Evolutionary conservation across 2,888 invertebrate genomes (phyloP).

Genomic region (Ariolimax columbianus): DNA sequence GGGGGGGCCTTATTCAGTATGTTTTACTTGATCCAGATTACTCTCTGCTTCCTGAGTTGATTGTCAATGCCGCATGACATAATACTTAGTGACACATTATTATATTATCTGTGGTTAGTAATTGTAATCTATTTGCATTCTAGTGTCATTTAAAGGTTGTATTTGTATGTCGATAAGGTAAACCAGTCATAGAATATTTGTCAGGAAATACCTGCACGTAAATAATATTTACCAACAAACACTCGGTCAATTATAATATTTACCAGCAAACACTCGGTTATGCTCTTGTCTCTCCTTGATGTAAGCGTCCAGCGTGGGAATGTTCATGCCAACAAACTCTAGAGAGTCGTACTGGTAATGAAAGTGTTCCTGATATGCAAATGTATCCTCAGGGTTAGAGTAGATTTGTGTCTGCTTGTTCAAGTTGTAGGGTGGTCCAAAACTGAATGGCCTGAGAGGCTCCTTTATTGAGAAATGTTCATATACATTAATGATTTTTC

Average conservation of each 20-base stretch:
- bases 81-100: too few species aligned
- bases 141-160: too few species aligned
- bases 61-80: too few species aligned
- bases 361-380: slow-evolving; percentile 56
- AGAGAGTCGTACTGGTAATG: slow-evolving; percentile 56
- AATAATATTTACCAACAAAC: too few species aligned
- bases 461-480: slow-evolving; percentile 24
- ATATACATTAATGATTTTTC: not conserved
- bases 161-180: too few species aligned
- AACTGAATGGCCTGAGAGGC: slow-evolving; percentile 58
- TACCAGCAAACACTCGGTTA: slow-evolving; percentile 55
- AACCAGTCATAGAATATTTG: too few species aligned
- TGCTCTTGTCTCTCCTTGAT: slow-evolving; percentile 52
- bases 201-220: too few species aligned
- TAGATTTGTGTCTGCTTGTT: slow-evolving; percentile 54
- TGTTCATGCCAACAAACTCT: slow-evolving; percentile 58
- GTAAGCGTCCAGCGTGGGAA: slow-evolving; percentile 55
- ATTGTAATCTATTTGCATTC: too few species aligned
- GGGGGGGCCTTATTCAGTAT: too few species aligned
- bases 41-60: too few species aligned
- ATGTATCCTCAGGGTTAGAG: slow-evolving; percentile 56
- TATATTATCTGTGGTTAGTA: too few species aligned
- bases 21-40: too few species aligned
- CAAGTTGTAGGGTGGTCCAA: slow-evolving; percentile 60
- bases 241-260: slow-evolving; percentile 54